Conservation (phyloP, 2,113 vertebrate genomes). For the Takifugu flavidus region DNA sequence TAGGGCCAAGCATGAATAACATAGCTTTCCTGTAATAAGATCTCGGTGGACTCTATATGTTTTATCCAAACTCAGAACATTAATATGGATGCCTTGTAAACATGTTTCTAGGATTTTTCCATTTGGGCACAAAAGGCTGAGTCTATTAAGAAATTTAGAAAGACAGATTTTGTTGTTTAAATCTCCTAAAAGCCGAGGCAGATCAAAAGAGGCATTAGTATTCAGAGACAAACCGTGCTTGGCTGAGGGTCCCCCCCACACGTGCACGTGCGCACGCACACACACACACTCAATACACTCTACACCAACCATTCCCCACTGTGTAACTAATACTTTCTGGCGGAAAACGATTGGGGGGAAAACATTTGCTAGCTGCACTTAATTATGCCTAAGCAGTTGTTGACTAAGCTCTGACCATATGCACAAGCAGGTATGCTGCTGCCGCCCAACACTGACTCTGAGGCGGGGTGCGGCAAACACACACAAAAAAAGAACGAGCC, state of each 20-base stretch:
- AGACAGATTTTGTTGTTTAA: conserved; percentile 72
- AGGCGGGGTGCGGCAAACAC: not conserved
- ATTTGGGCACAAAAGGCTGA: conserved; percentile 62
- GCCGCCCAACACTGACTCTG: not conserved
- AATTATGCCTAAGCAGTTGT: conserved; percentile 57
- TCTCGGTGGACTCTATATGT: conserved; percentile 66
- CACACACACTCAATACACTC: conserved; percentile 3
- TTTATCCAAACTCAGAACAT: conserved; percentile 68
- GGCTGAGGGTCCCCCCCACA: conserved; percentile 62
- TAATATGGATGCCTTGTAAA: conserved; percentile 68
- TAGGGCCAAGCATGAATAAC: conserved; percentile 70
- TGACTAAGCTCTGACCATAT: conserved; percentile 49
- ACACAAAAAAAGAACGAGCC: not conserved
- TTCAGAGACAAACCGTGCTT: conserved; percentile 73
- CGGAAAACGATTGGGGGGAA: conserved; percentile 58
- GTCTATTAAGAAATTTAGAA: conserved; percentile 70
- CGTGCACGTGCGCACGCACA: no score
- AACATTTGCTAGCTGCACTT: conserved; percentile 62
- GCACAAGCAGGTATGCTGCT: conserved; percentile 34
- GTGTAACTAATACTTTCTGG: conserved; percentile 64
- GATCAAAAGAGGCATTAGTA: conserved; percentile 74
- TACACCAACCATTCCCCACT: conserved; percentile 64
- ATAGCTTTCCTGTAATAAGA: conserved; percentile 63
- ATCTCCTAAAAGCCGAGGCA: conserved; percentile 66
- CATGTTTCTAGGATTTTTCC: conserved; percentile 68